A percentile compares a stretch with the other conserved stretches of the same genome.
phyloP scores from a whole-genome alignment of 2,888 invertebrate species.

The Phengaris alcon region DNA sequence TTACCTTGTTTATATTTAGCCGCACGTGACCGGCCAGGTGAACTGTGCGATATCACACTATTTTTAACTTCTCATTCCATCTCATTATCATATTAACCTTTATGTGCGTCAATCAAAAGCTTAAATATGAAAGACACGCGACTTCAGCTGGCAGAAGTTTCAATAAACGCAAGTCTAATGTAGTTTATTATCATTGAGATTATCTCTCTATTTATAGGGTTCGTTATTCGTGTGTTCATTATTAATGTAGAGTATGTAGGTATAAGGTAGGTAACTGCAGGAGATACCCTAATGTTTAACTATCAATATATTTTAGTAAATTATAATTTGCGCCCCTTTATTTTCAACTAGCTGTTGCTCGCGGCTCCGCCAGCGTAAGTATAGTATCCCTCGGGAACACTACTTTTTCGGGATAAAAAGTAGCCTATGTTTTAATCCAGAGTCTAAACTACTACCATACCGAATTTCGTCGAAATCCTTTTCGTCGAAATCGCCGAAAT shows the following conservation, averaged over 20 bases:
- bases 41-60: constrained; percentile 7
- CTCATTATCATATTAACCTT: neutral
- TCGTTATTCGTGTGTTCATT: too few species aligned
- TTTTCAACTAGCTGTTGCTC: too few species aligned
- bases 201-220: neutral
- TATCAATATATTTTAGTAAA: neutral
- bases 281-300: neutral
- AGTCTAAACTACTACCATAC: too few species aligned
- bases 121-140: neutral
- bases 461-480: too few species aligned
- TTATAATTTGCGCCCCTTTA: neutral
- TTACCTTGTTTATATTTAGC: constrained; percentile 44
- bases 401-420: too few species aligned
- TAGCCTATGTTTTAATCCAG: too few species aligned
- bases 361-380: too few species aligned
- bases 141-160: neutral
- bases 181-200: neutral
- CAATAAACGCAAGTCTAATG: neutral
- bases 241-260: too few species aligned
- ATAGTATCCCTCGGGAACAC: too few species aligned
- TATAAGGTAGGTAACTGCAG: neutral
- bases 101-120: neutral
- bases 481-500: too few species aligned
- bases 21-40: constrained; percentile 8
- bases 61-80: constrained; percentile 4